These are phyloP conservation scores for Leguminivora glycinivorella DNA, from an alignment of 1,140 invertebrate species.

Conservation along the genomic window DNA sequence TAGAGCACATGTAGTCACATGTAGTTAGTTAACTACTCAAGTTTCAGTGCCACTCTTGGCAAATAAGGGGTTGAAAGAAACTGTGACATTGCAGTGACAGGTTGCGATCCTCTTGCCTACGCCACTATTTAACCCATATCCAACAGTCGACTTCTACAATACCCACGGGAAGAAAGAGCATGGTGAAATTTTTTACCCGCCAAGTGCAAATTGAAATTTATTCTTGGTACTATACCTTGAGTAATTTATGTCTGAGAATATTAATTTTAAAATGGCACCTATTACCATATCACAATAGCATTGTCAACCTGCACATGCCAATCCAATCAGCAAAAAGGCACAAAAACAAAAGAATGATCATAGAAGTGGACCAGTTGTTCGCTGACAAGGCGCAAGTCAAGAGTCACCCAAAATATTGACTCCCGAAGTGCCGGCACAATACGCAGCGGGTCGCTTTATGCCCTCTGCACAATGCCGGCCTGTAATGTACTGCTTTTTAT, in stretches of 20 bases:
- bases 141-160: too few relatives aligned
- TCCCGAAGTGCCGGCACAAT: conserved; percentile 73
- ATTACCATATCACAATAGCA: conserved; percentile 24
- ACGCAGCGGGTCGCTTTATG: conserved; percentile 67
- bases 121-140: too few relatives aligned
- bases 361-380: conserved; percentile 67
- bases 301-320: conserved; percentile 34
- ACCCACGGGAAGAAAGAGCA: too few relatives aligned
- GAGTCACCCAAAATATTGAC: conserved; percentile 76
- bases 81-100: too few relatives aligned
- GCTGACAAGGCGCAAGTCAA: conserved; percentile 58
- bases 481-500: conserved; percentile 73
- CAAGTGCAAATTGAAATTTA: too few relatives aligned
- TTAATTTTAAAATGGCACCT: not conserved
- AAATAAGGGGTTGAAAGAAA: too few relatives aligned
- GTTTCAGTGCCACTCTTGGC: too few relatives aligned
- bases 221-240: not conserved
- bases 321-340: conserved; percentile 52
- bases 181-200: too few relatives aligned
- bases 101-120: too few relatives aligned
- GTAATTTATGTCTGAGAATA: not conserved
- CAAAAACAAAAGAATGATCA: conserved; percentile 59
- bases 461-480: conserved; percentile 59
- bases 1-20: too few relatives aligned
- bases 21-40: too few relatives aligned